phyloP scores from a whole-genome alignment of 2,113 vertebrate species.

The Pangasianodon hypophthalmus region DNA sequence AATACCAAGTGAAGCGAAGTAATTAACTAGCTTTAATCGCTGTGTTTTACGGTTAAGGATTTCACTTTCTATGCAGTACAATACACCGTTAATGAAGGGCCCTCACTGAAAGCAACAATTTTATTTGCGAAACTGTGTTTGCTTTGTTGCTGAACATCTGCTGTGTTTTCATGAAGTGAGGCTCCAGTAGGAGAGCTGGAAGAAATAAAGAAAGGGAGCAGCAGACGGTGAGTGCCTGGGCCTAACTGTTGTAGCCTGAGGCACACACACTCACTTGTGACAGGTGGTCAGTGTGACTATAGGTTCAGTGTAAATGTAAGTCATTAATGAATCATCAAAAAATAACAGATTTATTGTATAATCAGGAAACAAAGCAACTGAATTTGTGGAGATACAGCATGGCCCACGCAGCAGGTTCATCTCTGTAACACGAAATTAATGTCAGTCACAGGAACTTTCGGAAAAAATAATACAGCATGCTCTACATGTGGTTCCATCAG shows the following conservation, averaged over 20 bases:
- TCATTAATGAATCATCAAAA: slow-evolving; percentile 30
- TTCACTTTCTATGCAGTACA: background rate
- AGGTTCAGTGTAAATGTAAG: slow-evolving; percentile 7
- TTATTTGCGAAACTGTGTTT: background rate
- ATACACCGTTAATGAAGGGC: background rate
- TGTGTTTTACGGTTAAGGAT: background rate
- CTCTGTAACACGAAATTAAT: background rate
- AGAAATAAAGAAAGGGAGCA: background rate
- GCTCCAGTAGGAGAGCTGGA: background rate
- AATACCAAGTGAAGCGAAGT: background rate
- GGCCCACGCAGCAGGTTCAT: background rate
- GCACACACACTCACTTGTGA: background rate
- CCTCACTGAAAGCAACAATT: background rate
- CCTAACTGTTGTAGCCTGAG: slow-evolving; percentile 26
- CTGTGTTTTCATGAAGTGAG: background rate
- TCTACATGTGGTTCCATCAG: background rate
- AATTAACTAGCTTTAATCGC: slow-evolving; percentile 14
- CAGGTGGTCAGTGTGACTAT: slow-evolving; percentile 15
- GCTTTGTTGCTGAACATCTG: slow-evolving; percentile 39
- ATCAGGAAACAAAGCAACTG: background rate
- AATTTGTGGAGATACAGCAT: background rate
- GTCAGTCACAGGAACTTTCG: background rate
- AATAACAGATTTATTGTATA: background rate
- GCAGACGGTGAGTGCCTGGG: slow-evolving; percentile 18
- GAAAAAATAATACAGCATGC: background rate